Evolutionary conservation across 2,888 invertebrate genomes (phyloP).

Genomic region (Zaprionus obscuricornis): DNA sequence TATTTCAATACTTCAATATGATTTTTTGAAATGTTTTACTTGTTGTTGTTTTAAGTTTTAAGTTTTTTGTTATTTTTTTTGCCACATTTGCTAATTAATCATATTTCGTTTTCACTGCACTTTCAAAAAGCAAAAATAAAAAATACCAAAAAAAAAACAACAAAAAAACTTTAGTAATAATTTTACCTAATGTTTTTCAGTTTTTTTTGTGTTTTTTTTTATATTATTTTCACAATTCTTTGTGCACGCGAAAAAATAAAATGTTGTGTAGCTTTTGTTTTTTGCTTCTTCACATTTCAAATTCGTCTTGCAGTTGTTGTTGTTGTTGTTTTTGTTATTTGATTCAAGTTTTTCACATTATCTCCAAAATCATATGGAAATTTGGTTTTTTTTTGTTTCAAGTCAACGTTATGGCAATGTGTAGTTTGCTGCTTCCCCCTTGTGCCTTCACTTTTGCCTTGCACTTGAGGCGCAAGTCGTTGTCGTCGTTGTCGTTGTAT

Average conservation of each 20-base stretch:
- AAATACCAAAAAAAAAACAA: conserved; percentile 32
- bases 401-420: no score
- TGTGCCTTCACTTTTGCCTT: conserved; percentile 28
- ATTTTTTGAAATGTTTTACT: conserved; percentile 13
- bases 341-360: conserved; percentile 69
- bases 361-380: conserved; percentile 77
- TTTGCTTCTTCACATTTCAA: conserved; percentile 58
- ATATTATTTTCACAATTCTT: conserved; percentile 53
- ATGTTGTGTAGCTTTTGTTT: conserved; percentile 25
- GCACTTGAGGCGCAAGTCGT: conserved; percentile 20
- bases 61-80: no score
- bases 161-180: conserved; percentile 60
- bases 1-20: no score
- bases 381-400: no score
- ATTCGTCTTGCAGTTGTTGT: conserved; percentile 33
- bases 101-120: conserved; percentile 78
- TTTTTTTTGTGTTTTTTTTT: conserved; percentile 18
- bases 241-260: conserved; percentile 58
- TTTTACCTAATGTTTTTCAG: conserved; percentile 61
- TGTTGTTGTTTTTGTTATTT: conserved; percentile 19
- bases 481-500: conserved; percentile 52
- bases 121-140: conserved; percentile 74
- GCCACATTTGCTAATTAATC: conserved; percentile 69
- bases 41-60: conserved; percentile 9
- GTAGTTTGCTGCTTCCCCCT: background rate